phyloP scores from a whole-genome alignment of 2,113 vertebrate species.

The Hippotragus niger region DNA sequence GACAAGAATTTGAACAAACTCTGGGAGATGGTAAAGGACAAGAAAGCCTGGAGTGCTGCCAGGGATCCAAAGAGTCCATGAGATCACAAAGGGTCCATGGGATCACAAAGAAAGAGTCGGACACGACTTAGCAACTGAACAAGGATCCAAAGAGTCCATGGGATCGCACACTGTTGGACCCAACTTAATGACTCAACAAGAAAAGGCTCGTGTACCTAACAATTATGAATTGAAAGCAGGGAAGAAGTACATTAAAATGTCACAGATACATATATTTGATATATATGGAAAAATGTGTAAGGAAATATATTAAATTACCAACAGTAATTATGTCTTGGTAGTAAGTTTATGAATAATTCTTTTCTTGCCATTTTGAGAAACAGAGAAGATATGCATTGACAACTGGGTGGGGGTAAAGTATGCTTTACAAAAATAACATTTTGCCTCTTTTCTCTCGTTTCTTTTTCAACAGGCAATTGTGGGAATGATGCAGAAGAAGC shows the following conservation, averaged over 20 bases:
- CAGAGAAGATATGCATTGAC: not conserved
- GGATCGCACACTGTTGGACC: accelerated
- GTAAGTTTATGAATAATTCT: not conserved
- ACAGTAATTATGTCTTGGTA: not conserved
- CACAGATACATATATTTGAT: not conserved
- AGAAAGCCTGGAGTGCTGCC: not conserved
- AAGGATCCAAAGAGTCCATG: not conserved
- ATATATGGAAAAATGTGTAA: not conserved
- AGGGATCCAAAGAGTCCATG: not conserved
- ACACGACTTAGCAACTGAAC: not conserved
- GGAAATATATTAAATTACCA: not conserved
- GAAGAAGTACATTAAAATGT: not conserved
- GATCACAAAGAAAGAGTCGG: not conserved
- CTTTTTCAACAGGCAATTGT: not conserved
- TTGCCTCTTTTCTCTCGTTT: not conserved
- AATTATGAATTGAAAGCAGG: not conserved
- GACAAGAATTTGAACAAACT: not conserved
- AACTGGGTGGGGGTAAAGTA: not conserved
- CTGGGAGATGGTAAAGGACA: not conserved
- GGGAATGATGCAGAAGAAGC: not conserved
- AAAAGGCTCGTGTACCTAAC: not conserved
- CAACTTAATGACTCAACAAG: not conserved
- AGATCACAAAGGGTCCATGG: not conserved
- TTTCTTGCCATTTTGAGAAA: not conserved
- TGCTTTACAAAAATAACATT: not conserved